phyloP scores from a whole-genome alignment of 2,888 invertebrate species.

The Watsonalla cultraria region DNA sequence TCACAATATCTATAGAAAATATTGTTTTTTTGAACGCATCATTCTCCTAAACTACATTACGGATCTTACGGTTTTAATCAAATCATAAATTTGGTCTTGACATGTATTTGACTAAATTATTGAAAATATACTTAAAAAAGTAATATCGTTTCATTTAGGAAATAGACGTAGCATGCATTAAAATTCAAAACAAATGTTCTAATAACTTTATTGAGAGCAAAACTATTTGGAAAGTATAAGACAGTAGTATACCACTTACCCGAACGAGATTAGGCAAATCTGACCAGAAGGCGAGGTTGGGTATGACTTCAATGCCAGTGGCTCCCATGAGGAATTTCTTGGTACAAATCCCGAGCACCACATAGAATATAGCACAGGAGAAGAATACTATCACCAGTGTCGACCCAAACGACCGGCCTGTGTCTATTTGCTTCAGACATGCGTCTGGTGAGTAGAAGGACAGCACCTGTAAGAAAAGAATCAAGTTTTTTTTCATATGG shows the following conservation, averaged over 20 bases:
- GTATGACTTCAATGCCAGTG: slow-evolving; percentile 84
- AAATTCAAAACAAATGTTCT: too few species aligned
- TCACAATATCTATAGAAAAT: too few species aligned
- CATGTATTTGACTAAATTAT: too few species aligned
- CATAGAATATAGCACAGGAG: slow-evolving; percentile 77
- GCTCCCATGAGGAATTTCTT: slow-evolving; percentile 85
- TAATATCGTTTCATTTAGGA: too few species aligned
- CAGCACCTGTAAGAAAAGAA: slow-evolving; percentile 58
- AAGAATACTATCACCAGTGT: slow-evolving; percentile 82
- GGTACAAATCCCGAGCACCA: slow-evolving; percentile 81
- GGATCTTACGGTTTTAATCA: too few species aligned
- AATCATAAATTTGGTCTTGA: too few species aligned
- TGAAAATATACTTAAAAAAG: too few species aligned
- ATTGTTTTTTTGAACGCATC: too few species aligned
- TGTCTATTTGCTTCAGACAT: slow-evolving; percentile 60
- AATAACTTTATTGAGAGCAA: too few species aligned
- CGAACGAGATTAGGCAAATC: slow-evolving; percentile 83
- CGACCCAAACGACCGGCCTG: slow-evolving; percentile 80
- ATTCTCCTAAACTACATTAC: too few species aligned
- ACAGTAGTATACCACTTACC: slow-evolving; percentile 59
- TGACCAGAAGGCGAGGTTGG: slow-evolving; percentile 86
- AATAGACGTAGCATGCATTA: too few species aligned
- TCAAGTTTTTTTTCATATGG: not conserved
- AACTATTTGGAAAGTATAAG: not conserved
- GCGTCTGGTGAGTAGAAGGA: slow-evolving; percentile 71